phyloP scores from a whole-genome alignment of 2,113 vertebrate genomes.

The Scopus umbretta region DNA sequence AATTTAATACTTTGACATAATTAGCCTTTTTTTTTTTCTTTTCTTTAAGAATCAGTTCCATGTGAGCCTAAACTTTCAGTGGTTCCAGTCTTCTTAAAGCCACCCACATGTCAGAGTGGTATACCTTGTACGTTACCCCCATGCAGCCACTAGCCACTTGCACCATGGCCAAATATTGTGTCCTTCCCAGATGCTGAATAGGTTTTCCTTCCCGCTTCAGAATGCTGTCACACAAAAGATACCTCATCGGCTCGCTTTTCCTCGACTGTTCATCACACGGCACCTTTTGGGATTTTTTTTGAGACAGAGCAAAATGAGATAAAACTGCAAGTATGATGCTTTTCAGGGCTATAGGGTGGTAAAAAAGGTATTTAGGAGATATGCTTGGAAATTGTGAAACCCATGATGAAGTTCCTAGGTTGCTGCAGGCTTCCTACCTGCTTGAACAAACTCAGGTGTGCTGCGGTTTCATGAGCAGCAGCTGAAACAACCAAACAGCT shows the following conservation, averaged over 20 bases:
- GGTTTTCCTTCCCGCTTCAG: slow-evolving; percentile 79
- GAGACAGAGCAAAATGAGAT: not conserved
- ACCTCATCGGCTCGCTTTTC: slow-evolving; percentile 68
- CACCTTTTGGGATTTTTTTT: not conserved
- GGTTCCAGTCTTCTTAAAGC: not conserved
- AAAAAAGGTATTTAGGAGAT: not conserved
- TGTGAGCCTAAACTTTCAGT: not conserved
- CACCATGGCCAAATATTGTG: slow-evolving; percentile 67
- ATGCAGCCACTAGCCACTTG: slow-evolving; percentile 53
- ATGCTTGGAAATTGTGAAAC: not conserved
- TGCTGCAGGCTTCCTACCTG: not conserved
- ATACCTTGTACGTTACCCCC: not conserved
- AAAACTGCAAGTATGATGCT: not conserved
- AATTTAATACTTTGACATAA: not conserved
- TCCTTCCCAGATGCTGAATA: slow-evolving; percentile 79
- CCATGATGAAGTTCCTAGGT: not conserved
- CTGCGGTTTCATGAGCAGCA: not conserved
- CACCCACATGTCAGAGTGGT: not conserved
- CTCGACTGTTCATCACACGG: slow-evolving; percentile 76
- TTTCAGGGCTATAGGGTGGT: not conserved
- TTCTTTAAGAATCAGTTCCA: not conserved
- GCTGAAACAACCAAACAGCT: not conserved
- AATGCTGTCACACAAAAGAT: slow-evolving; percentile 71
- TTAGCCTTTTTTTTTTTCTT: not conserved
- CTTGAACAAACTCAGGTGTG: not conserved